Base-by-base conservation (phyloP, 2,888 invertebrate genomes). In the Hydropsyche betteni region DNA sequence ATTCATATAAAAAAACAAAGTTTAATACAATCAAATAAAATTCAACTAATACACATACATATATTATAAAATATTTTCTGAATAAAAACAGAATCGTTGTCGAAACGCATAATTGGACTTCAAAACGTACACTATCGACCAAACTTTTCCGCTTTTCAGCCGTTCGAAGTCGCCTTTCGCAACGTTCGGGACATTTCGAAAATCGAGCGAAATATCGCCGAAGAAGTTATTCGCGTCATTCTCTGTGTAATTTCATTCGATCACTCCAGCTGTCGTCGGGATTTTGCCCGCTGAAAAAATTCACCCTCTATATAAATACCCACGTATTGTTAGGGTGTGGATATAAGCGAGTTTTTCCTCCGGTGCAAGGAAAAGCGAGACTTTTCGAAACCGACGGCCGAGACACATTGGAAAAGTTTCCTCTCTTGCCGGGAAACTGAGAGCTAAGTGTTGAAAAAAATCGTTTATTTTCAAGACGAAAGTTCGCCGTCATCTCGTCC, bases 191-290 rank as follows among this genome's bases (percentile, higher is more conserved):
- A 44, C 44, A 44, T 44, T 44, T 44, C 44, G 44, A 44, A 44
- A 44, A 44, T 44, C 44, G 10, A 44, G 44, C 44, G 44, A 44
- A 44, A 44, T 44, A 44, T 44, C 44, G 44, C 10, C 44, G 44
- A 44, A 44, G 44, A 58, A 58, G 58, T 58, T 58, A 58, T 58
- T 58, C 24, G 58, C 24, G 58, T 58, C 58, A 58, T 58, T 58
- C 58, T 24, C 58, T 58, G 16, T 24, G 58, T 58, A 58, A 58
- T 58, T 58, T 58, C 58, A 58, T 58, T 58, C 24, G 58, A 58
- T 58, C 58, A 58, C 58, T 58, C 58, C 58, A 58, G 58, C 58
- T 58, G 58, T 58, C 58, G 58, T 58, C 58, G 24, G 16, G 16
- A 16, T 6, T 24, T 24, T 3, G 12, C 53, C 8, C 14, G 16